Conservation (phyloP, 1,140 invertebrate genomes). For the Harlomillsia oculata region DNA sequence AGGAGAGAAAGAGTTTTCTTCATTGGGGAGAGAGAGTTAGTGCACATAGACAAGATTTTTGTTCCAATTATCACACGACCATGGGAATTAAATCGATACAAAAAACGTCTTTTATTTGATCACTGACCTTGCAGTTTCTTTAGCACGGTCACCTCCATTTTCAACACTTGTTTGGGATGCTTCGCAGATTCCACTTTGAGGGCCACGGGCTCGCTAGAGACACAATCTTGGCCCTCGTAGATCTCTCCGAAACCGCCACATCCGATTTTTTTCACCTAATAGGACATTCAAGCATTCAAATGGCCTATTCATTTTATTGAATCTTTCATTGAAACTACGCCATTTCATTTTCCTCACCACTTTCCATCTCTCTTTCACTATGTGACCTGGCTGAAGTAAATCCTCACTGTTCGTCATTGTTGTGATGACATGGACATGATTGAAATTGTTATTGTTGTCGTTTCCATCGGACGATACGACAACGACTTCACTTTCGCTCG, state of each 20-base stretch:
- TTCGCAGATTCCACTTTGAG: slow-evolving; percentile 95
- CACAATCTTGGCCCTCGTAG: slow-evolving; percentile 93
- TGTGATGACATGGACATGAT: slow-evolving; percentile 53
- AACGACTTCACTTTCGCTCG: no score
- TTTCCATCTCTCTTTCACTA: slow-evolving; percentile 97
- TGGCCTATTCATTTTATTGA: no score
- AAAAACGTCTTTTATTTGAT: background rate
- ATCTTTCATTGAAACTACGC: background rate
- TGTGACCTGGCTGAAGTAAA: slow-evolving; percentile 85
- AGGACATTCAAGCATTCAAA: no score
- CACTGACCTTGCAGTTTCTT: slow-evolving; percentile 69
- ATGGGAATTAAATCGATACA: background rate
- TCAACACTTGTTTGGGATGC: slow-evolving; percentile 98
- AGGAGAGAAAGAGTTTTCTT: no score
- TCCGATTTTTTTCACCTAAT: slow-evolving; percentile 80
- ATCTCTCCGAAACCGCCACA: slow-evolving; percentile 99
- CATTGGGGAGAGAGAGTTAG: no score
- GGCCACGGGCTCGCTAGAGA: slow-evolving; percentile 92
- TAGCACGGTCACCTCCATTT: slow-evolving; percentile 99
- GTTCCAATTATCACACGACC: no score
- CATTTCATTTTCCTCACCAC: slow-evolving; percentile 51
- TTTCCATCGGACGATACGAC: no score
- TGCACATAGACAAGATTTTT: no score
- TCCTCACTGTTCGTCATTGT: slow-evolving; percentile 82
- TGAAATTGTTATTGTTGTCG: slow-evolving; percentile 44